Conservation (phyloP, 2,888 invertebrate species). For the Tuberolachnus salignus region DNA sequence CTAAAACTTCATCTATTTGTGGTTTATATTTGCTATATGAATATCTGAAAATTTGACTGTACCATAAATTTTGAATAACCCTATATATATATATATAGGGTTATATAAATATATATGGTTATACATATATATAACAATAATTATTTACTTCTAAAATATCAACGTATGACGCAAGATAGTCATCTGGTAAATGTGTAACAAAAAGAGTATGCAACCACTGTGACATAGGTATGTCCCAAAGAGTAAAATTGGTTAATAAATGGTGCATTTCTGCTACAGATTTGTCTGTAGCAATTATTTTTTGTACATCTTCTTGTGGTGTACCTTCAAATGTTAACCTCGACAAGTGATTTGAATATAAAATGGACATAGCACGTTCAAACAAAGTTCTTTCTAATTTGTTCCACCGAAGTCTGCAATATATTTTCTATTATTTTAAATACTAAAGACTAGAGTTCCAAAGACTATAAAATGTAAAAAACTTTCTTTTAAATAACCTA, state of each 20-base stretch:
- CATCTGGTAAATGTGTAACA: slow-evolving; percentile 68
- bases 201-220: slow-evolving; percentile 80
- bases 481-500: too few species aligned
- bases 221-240: slow-evolving; percentile 75
- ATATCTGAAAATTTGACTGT: too few species aligned
- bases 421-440: slow-evolving; percentile 7
- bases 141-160: slow-evolving; percentile 75
- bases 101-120: too few species aligned
- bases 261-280: slow-evolving; percentile 72
- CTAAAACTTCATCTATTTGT: too few species aligned
- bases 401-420: slow-evolving; percentile 70
- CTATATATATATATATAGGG: too few species aligned
- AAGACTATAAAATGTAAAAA: too few species aligned
- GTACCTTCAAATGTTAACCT: slow-evolving; percentile 69
- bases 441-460: too few species aligned
- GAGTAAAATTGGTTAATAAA: slow-evolving; percentile 69
- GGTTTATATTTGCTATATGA: too few species aligned
- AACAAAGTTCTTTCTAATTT: slow-evolving; percentile 71
- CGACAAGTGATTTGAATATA: slow-evolving; percentile 72
- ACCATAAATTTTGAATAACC: too few species aligned
- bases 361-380: slow-evolving; percentile 69
- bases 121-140: too few species aligned
- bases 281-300: slow-evolving; percentile 74
- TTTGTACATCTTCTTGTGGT: slow-evolving; percentile 72
- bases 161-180: slow-evolving; percentile 74